Evolutionary conservation across 2,113 vertebrate genomes (phyloP).

Genomic region (Panthera leo): DNA sequence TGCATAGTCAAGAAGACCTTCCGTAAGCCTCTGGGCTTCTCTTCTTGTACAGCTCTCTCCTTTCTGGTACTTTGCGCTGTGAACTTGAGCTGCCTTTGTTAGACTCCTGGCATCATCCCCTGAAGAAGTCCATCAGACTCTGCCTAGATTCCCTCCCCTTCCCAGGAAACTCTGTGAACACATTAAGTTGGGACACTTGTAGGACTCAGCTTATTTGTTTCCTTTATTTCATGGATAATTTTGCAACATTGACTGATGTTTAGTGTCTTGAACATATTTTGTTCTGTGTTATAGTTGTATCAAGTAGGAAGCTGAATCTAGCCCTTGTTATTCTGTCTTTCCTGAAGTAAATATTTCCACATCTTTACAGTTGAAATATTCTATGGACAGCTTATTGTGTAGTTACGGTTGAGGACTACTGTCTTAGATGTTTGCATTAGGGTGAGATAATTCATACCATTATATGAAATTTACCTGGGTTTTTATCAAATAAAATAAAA

Average conservation of each 20-base stretch:
- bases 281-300: not conserved
- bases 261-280: not conserved
- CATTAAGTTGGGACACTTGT: not conserved
- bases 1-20: not conserved
- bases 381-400: not conserved
- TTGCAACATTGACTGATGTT: not conserved
- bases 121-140: not conserved
- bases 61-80: not conserved
- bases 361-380: not conserved
- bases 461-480: not conserved
- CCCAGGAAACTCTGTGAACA: not conserved
- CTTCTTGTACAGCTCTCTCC: not conserved
- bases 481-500: constrained; percentile 4
- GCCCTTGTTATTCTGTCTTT: not conserved
- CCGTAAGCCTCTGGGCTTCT: not conserved
- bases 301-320: not conserved
- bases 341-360: not conserved
- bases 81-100: not conserved
- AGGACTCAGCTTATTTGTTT: not conserved
- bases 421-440: not conserved
- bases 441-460: not conserved
- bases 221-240: not conserved
- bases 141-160: not conserved
- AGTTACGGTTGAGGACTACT: not conserved
- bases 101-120: not conserved